phyloP scores from a whole-genome alignment of 2,113 vertebrate genomes.

The Antigone vipio region DNA sequence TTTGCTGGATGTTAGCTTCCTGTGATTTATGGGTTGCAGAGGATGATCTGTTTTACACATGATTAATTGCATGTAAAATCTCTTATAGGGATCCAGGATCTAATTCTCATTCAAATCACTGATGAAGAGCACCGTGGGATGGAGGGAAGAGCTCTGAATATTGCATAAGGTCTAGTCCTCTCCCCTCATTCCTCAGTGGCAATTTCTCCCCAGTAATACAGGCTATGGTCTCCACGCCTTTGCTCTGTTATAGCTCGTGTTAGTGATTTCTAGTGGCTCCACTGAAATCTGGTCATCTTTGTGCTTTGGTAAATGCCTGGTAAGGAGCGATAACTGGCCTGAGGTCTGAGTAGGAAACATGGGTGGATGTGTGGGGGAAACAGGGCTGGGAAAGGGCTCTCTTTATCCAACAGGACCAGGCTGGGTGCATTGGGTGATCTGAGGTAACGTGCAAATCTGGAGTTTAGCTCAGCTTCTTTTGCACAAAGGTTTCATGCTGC shows the following conservation, averaged over 20 bases:
- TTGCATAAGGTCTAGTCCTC: background rate
- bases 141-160: background rate
- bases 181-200: background rate
- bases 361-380: fast-evolving
- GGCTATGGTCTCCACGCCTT: background rate
- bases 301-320: background rate
- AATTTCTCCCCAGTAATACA: background rate
- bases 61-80: background rate
- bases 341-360: background rate
- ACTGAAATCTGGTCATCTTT: background rate
- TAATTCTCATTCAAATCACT: background rate
- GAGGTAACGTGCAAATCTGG: background rate
- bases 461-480: background rate
- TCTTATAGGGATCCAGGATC: background rate
- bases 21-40: background rate
- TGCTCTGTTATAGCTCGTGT: background rate
- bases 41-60: background rate
- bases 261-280: background rate
- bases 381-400: fast-evolving
- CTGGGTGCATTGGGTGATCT: background rate
- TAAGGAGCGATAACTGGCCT: background rate
- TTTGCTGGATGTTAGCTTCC: background rate
- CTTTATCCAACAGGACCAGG: background rate
- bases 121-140: background rate
- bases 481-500: background rate